Conservation (phyloP, 30 jellyfish, hydroid and myxozoan species). For the Chrysaora quinquecirrha region DNA sequence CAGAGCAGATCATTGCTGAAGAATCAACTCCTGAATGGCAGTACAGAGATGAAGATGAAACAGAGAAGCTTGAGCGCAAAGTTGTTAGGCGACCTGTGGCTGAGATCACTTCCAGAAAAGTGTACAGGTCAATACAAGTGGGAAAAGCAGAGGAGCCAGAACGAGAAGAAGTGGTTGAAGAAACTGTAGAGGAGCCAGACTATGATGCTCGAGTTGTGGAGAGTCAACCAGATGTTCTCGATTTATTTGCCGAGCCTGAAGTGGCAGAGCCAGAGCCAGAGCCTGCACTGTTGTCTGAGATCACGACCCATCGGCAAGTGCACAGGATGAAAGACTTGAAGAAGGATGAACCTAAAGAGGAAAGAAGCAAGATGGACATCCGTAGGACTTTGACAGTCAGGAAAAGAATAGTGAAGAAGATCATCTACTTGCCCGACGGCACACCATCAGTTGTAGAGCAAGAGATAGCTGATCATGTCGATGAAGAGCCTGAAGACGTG, state of each 20-base stretch:
- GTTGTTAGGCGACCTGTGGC: conserved; percentile 3
- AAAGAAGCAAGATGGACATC: too few species aligned
- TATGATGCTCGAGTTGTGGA: too few species aligned
- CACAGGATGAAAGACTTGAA: background rate
- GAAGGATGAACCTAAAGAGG: background rate
- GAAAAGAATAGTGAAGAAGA: too few species aligned
- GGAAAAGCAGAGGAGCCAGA: background rate
- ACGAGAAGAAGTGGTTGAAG: background rate
- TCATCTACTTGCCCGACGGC: too few species aligned
- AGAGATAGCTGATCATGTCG: too few species aligned
- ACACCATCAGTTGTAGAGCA: too few species aligned
- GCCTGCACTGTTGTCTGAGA: background rate
- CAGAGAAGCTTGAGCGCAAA: background rate
- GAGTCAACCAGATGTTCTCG: too few species aligned
- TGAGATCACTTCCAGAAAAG: conserved; percentile 43
- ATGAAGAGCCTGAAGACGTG: background rate
- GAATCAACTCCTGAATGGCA: too few species aligned
- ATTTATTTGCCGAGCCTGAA: too few species aligned
- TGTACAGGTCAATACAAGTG: conserved; percentile 19
- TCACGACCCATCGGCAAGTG: background rate
- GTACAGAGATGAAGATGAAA: background rate
- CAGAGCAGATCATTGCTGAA: background rate
- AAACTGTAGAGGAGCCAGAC: too few species aligned
- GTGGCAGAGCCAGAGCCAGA: too few species aligned
- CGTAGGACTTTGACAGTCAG: too few species aligned